phyloP scores from a whole-genome alignment of 2,113 vertebrate species.

The Chitala chitala region DNA sequence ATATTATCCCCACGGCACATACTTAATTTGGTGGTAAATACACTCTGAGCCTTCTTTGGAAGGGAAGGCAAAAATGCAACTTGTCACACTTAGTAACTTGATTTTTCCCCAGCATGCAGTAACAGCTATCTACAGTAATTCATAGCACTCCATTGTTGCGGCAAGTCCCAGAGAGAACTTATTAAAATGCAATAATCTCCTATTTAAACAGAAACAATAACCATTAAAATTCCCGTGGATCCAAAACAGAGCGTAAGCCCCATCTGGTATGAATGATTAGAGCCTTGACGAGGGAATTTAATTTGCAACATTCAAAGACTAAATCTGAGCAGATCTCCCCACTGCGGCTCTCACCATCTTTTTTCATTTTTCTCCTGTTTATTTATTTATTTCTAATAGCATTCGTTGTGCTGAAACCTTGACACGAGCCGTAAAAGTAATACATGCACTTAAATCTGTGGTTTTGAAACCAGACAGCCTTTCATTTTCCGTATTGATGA shows the following conservation, averaged over 20 bases:
- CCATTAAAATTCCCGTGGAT: slow-evolving; percentile 99
- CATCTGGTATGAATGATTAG: slow-evolving; percentile 99
- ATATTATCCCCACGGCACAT: slow-evolving; percentile 98
- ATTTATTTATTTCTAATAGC: slow-evolving; percentile 50
- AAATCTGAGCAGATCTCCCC: slow-evolving; percentile 91
- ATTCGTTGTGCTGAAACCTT: slow-evolving; percentile 17
- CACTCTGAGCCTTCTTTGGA: slow-evolving; percentile 88
- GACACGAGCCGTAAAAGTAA: slow-evolving; percentile 20
- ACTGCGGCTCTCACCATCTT: slow-evolving; percentile 82
- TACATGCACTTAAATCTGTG: neutral
- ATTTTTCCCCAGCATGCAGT: slow-evolving; percentile 93
- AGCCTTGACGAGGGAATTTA: slow-evolving; percentile 98
- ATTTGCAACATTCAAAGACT: slow-evolving; percentile 99
- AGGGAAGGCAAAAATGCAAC: slow-evolving; percentile 84
- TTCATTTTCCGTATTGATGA: slow-evolving; percentile 16
- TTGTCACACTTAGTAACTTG: slow-evolving; percentile 99
- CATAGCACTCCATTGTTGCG: slow-evolving; percentile 96
- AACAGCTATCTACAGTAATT: slow-evolving; percentile 98
- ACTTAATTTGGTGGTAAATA: slow-evolving; percentile 99
- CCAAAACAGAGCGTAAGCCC: slow-evolving; percentile 93
- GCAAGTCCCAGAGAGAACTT: slow-evolving; percentile 97
- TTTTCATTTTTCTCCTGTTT: slow-evolving; percentile 59
- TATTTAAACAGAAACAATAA: slow-evolving; percentile 99
- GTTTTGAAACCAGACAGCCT: slow-evolving; percentile 9
- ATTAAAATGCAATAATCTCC: slow-evolving; percentile 99